Evolutionary conservation across 2,888 invertebrate genomes (phyloP).

Genomic region (Lissocephala sabroskyi): DNA sequence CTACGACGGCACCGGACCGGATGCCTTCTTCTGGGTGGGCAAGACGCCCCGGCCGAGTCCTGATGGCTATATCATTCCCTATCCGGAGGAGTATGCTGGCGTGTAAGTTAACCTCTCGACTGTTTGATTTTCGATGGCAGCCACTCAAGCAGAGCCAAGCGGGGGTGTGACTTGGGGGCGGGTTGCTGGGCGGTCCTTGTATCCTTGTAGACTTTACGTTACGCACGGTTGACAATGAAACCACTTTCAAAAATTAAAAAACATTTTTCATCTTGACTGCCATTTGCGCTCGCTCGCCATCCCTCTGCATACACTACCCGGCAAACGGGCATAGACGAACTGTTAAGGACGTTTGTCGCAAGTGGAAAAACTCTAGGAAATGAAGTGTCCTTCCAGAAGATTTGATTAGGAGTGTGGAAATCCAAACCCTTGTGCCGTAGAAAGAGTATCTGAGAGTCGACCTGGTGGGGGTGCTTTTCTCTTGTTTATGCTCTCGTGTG

Average conservation of each 20-base stretch:
- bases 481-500: neutral
- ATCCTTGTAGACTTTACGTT: conserved; percentile 57
- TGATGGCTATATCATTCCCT: conserved; percentile 87
- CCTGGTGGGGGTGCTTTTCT: no score
- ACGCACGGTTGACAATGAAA: conserved; percentile 70
- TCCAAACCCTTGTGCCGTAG: no score
- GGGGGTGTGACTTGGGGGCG: conserved; percentile 50
- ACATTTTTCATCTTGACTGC: conserved; percentile 67
- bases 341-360: no score
- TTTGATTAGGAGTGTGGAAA: no score
- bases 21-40: conserved; percentile 93
- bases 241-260: conserved; percentile 71
- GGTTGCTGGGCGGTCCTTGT: conserved; percentile 17
- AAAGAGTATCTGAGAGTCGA: no score
- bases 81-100: conserved; percentile 86
- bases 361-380: no score
- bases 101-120: conserved; percentile 76
- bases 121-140: conserved; percentile 14
- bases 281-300: conserved; percentile 40
- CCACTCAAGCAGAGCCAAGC: conserved; percentile 58
- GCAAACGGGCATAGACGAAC: no score
- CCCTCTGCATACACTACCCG: no score
- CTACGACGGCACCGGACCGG: conserved; percentile 91
- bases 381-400: no score
- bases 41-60: conserved; percentile 85